phyloP scores from a whole-genome alignment of 2,113 vertebrate species.

The Euleptes europaea region DNA sequence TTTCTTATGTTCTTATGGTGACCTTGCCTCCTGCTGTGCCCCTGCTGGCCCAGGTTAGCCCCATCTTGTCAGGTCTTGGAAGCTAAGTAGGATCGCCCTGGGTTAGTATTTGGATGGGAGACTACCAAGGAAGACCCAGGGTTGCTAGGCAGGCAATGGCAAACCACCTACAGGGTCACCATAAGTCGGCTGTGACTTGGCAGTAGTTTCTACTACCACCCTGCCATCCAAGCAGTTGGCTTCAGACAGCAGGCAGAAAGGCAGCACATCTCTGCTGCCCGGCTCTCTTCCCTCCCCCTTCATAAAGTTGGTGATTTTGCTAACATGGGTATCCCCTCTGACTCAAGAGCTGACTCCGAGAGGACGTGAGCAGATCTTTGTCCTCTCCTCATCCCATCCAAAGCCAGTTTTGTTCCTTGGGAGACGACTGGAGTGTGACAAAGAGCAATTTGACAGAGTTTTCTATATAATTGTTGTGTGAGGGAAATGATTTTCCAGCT shows the following conservation, averaged over 20 bases:
- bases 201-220: neutral
- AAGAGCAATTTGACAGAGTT: neutral
- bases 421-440: neutral
- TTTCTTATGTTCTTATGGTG: no score
- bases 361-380: neutral
- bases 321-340: neutral
- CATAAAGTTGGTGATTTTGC: no score
- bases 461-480: neutral
- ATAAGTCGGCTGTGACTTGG: no score
- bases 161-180: no score
- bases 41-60: no score
- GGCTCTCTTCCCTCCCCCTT: neutral
- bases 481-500: neutral
- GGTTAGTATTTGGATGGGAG: no score
- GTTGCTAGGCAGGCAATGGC: no score
- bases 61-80: no score
- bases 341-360: neutral
- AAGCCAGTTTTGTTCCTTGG: neutral
- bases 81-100: no score
- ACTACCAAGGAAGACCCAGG: no score
- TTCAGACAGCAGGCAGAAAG: neutral
- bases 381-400: neutral
- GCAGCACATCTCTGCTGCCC: neutral
- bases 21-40: no score
- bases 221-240: neutral